Percentiles rank a stretch among this genome's conserved stretches.
Evolutionary conservation across 2,888 invertebrate genomes (phyloP).

Genomic region (Machimus rusticus): DNA sequence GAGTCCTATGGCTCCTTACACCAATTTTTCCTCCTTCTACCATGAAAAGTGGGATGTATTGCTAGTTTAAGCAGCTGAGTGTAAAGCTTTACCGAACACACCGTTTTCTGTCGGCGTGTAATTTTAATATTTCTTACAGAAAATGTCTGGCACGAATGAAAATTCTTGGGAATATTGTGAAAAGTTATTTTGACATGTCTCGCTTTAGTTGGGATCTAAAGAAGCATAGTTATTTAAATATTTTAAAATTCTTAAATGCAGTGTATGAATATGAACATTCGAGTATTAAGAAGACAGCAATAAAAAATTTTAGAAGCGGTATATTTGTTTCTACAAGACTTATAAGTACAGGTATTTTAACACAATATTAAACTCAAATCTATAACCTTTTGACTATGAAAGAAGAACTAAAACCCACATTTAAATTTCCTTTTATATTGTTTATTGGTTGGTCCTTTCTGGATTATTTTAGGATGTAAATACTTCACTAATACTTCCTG

Average conservation of each 20-base stretch:
- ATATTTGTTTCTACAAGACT: too few species aligned
- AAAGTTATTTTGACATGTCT: not conserved
- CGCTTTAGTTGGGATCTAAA: not conserved
- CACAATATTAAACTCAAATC: too few species aligned
- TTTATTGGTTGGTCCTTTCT: too few species aligned
- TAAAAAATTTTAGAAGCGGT: too few species aligned
- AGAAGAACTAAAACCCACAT: too few species aligned
- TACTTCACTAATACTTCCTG: too few species aligned
- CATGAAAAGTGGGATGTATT: not conserved
- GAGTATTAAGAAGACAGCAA: too few species aligned
- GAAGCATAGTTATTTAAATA: not conserved
- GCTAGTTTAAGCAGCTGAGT: not conserved
- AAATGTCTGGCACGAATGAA: not conserved
- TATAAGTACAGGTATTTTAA: too few species aligned
- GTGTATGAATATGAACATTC: not conserved
- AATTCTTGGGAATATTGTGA: not conserved
- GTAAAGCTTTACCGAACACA: not conserved
- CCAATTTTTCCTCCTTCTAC: not conserved
- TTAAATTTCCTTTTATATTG: too few species aligned
- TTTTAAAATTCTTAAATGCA: not conserved
- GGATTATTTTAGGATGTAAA: too few species aligned
- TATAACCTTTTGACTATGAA: too few species aligned
- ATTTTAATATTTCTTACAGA: not conserved
- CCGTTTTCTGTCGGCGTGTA: not conserved
- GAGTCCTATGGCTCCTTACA: not conserved